Evolutionary conservation across 1,140 invertebrate genomes (phyloP).

Genomic region (Chymomyza costata): DNA sequence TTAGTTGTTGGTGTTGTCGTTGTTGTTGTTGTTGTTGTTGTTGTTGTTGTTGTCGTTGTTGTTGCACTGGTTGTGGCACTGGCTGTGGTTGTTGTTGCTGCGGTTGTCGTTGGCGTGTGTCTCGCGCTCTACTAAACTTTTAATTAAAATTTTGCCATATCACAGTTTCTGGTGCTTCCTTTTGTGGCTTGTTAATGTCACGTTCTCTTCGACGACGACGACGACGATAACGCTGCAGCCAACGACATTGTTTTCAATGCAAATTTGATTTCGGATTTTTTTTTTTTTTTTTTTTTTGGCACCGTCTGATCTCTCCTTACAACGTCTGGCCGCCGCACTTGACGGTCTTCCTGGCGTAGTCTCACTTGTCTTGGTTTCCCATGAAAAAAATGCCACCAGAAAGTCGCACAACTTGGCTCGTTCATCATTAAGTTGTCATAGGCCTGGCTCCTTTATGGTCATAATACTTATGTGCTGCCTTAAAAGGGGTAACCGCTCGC

Average conservation of each 20-base stretch:
- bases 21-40: background rate
- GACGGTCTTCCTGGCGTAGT: constrained; percentile 26
- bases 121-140: constrained; percentile 57
- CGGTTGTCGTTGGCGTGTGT: constrained; percentile 51
- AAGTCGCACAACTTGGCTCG: background rate
- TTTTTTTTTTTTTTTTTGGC: background rate
- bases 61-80: constrained; percentile 7
- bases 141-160: constrained; percentile 66
- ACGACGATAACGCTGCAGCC: too few relatives aligned
- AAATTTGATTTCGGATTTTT: constrained; percentile 11
- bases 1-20: too few relatives aligned
- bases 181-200: constrained; percentile 53
- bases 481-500: constrained; percentile 13
- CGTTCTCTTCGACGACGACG: too few relatives aligned
- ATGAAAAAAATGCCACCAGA: constrained; percentile 3
- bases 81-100: constrained; percentile 15
- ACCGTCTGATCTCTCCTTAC: constrained; percentile 1
- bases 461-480: constrained; percentile 1
- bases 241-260: constrained; percentile 12
- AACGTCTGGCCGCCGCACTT: constrained; percentile 11
- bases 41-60: constrained; percentile 1
- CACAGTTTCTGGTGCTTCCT: constrained; percentile 47
- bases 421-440: constrained; percentile 46
- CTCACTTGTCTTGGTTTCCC: constrained; percentile 19
- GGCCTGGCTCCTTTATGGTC: background rate